These are phyloP conservation scores for Malurus cyaneus DNA, from an alignment of 2,113 vertebrate genomes.

Conservation along the genomic window DNA sequence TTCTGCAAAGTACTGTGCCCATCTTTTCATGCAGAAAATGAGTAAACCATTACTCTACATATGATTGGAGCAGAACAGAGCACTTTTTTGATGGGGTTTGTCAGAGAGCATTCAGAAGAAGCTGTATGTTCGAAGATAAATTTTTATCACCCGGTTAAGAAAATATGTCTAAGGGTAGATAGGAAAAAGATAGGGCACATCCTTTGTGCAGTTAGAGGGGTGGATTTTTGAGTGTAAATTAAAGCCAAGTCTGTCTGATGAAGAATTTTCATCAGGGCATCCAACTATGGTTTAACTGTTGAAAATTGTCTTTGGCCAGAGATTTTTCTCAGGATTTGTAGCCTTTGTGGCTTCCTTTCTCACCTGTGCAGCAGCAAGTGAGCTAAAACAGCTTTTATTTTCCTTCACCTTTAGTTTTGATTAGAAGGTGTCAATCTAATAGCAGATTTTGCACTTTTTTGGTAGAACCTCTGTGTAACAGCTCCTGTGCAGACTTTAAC, in stretches of 20 bases:
- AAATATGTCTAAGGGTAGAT: constrained; percentile 25
- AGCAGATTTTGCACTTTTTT: neutral
- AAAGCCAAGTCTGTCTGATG: neutral
- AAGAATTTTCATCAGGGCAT: neutral
- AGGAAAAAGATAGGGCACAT: neutral
- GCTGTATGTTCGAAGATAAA: constrained; percentile 40
- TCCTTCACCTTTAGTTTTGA: neutral
- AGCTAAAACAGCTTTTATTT: neutral
- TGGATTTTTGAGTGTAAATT: neutral
- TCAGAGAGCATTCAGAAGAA: constrained; percentile 49
- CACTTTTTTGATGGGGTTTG: constrained; percentile 55
- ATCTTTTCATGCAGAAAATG: constrained; percentile 69
- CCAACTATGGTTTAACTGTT: neutral
- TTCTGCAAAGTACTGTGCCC: constrained; percentile 63
- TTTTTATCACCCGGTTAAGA: neutral
- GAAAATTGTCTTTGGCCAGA: neutral
- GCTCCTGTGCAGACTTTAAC: neutral
- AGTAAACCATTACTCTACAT: constrained; percentile 59
- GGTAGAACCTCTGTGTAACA: neutral
- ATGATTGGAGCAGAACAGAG: constrained; percentile 54
- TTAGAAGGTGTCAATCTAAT: neutral
- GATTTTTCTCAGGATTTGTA: neutral
- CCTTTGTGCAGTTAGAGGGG: neutral
- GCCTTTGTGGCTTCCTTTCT: neutral
- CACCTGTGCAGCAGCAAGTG: neutral